Conservation (phyloP, 2,113 vertebrate species). For the Pycnonotus jocosus region DNA sequence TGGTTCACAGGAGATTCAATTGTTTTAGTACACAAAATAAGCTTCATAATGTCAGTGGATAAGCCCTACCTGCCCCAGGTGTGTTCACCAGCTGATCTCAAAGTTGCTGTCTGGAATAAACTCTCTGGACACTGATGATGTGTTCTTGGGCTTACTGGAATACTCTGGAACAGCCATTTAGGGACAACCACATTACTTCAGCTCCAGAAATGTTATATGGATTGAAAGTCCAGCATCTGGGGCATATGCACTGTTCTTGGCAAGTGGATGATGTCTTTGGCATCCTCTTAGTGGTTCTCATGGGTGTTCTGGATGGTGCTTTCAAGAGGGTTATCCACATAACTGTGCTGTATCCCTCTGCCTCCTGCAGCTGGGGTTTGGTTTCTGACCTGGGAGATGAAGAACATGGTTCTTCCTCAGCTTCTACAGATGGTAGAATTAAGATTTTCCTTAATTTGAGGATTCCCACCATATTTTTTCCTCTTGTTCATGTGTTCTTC, state of each 20-base stretch:
- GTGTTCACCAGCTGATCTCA: background rate
- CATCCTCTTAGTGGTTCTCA: background rate
- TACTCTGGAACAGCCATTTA: background rate
- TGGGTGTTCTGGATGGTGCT: background rate
- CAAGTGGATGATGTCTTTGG: background rate
- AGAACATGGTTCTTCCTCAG: background rate
- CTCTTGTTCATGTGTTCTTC: background rate
- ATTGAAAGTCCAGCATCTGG: background rate
- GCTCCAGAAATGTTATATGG: background rate
- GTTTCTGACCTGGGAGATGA: background rate
- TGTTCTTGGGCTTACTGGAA: background rate
- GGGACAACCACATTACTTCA: background rate
- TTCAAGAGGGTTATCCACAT: background rate
- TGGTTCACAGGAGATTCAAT: background rate
- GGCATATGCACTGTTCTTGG: background rate
- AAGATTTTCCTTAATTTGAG: background rate
- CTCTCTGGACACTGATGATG: background rate
- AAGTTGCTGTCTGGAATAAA: background rate
- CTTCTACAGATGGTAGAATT: background rate
- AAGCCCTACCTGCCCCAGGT: background rate
- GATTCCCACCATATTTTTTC: background rate
- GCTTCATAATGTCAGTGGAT: background rate
- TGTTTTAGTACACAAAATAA: background rate
- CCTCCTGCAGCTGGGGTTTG: background rate
- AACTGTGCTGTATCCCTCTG: background rate